These are phyloP conservation scores for Orchesella flavescens DNA, from an alignment of 2,888 invertebrate genomes.

Conservation along the genomic window DNA sequence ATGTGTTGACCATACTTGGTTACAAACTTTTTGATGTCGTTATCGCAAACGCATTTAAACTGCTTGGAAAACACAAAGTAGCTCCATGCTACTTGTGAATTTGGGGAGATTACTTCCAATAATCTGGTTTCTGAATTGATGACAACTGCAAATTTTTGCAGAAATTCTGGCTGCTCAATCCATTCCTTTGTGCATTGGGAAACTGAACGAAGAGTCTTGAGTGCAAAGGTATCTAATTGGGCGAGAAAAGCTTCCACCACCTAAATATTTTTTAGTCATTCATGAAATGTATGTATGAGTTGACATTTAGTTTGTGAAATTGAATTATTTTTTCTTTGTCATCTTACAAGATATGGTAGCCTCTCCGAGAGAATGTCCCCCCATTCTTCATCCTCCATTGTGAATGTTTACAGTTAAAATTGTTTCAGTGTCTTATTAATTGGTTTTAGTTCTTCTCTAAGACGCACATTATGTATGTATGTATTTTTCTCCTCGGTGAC, in stretches of 20 bases:
- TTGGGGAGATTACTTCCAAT: constrained; percentile 8
- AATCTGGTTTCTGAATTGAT: constrained; percentile 46
- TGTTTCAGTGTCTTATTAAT: no score
- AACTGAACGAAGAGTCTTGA: constrained; percentile 40
- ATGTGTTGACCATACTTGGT: constrained; percentile 13
- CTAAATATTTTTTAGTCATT: neutral
- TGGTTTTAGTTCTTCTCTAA: no score
- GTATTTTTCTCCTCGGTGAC: neutral
- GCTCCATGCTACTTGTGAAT: constrained; percentile 36
- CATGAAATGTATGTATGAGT: neutral
- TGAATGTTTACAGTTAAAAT: no score
- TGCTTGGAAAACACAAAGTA: constrained; percentile 53
- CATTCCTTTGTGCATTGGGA: constrained; percentile 48
- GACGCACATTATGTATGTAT: no score
- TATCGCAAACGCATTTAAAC: constrained; percentile 42
- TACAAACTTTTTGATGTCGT: constrained; percentile 41
- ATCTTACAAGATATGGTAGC: constrained; percentile 49
- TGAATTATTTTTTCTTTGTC: neutral
- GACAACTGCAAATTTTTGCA: constrained; percentile 33
- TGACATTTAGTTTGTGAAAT: neutral
- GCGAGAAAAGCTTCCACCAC: constrained; percentile 33
- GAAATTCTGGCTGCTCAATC: constrained; percentile 39
- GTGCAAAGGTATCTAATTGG: constrained; percentile 43
- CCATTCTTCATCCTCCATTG: neutral
- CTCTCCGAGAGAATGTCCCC: constrained; percentile 23